Evolutionary conservation across 2,888 invertebrate species (phyloP).

Genomic region (Leptogaster cylindrica): DNA sequence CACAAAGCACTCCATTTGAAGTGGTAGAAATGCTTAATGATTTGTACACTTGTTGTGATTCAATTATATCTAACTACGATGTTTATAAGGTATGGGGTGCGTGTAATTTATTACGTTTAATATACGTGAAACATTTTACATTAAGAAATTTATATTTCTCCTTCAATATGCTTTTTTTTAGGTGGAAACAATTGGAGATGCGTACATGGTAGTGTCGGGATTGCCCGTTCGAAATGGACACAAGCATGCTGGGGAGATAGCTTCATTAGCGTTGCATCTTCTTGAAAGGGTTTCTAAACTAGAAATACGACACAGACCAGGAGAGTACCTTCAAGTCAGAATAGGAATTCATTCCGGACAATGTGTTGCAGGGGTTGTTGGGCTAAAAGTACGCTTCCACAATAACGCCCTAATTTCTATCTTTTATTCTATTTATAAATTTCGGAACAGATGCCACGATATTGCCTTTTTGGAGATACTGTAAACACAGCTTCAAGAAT

Average conservation of each 20-base stretch:
- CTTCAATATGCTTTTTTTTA: slow-evolving; percentile 54
- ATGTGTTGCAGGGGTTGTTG: slow-evolving; percentile 84
- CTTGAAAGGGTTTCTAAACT: slow-evolving; percentile 74
- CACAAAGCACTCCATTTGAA: slow-evolving; percentile 79
- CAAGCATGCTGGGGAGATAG: slow-evolving; percentile 79
- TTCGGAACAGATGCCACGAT: slow-evolving; percentile 75
- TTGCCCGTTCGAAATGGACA: slow-evolving; percentile 76
- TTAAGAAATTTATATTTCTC: neutral
- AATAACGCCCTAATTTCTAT: no score
- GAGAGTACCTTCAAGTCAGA: slow-evolving; percentile 72
- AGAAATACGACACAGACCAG: slow-evolving; percentile 71
- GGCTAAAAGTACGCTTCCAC: slow-evolving; percentile 62
- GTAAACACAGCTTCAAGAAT: slow-evolving; percentile 83
- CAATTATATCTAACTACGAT: slow-evolving; percentile 85
- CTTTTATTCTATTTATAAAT: no score
- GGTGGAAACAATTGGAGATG: slow-evolving; percentile 84
- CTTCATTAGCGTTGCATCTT: slow-evolving; percentile 77
- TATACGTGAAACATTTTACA: no score
- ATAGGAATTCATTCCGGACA: slow-evolving; percentile 77
- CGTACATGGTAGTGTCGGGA: slow-evolving; percentile 83
- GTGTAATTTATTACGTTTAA: no score
- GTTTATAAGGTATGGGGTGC: slow-evolving; percentile 82
- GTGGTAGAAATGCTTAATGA: slow-evolving; percentile 87
- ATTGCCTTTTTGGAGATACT: slow-evolving; percentile 83
- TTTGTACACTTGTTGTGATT: slow-evolving; percentile 86